Base-by-base conservation (phyloP, 2,888 invertebrate genomes). In the Mesoligia furuncula region DNA sequence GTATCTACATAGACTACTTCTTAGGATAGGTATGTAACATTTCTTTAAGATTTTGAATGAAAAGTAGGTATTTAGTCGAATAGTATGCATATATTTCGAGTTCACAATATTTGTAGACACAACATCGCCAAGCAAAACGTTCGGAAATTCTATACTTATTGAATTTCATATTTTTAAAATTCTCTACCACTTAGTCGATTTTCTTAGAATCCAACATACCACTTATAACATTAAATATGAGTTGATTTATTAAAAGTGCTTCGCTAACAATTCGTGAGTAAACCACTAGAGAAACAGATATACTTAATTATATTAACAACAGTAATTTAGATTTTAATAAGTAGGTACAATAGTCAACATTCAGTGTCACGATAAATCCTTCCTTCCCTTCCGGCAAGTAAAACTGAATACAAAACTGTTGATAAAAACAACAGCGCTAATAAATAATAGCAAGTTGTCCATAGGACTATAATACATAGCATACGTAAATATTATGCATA, bases 361-460 rank as follows among this genome's bases (percentile, higher is more conserved):
- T 86, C 83, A 89, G 87, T 89, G 90, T 90, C 90, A 90, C 89
- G 64, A 90, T 89, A 89, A 87, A 81, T 83, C 83, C 72, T 85
- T 81, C 84, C 80, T 85, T 67, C 81, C 71, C 85, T 81, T 85
- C 83, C 84, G 69, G 76, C 83, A 80, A 78, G 72, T 86, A 84
- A 85, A 85, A 84, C 78, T 77, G 83, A 84, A 82, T 84, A 78
- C 78, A 79, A 79, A 66, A 83, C 83, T 80, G 82, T 85, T 70
- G 84, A 88, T 88, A 82, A 89, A 91, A 92, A 92, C 90, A 94
- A 93, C 91, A 89, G 89, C 83, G 77, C 81, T 82, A 94, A 95
- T 94, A 95, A 95, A 95, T 95, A 95, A 93, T 92, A 93, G 90
- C 86, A 92, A 94, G 93, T 93, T 94, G 93, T 94, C 90, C 94